These are phyloP conservation scores for Zaprionus vittiger DNA, from an alignment of 1,140 invertebrate genomes.

Conservation along the genomic window DNA sequence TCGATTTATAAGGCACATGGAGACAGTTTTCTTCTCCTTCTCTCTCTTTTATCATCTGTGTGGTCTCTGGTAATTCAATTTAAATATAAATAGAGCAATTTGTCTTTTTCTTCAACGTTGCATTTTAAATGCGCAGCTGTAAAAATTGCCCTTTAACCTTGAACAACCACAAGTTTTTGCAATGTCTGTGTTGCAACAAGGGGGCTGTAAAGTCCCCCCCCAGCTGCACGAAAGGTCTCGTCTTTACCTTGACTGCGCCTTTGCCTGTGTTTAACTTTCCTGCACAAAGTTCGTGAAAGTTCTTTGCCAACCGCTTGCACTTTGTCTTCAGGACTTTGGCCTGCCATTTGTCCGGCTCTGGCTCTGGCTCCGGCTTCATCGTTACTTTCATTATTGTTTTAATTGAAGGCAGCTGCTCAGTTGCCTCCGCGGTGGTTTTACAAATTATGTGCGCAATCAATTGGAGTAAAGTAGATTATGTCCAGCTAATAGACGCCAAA, in stretches of 20 bases:
- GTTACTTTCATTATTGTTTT: constrained; percentile 43
- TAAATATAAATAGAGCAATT: constrained; percentile 31
- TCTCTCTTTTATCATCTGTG: background rate
- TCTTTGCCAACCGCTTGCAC: constrained; percentile 41
- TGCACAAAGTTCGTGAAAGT: constrained; percentile 46
- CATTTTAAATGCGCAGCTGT: constrained; percentile 18
- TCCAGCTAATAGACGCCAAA: constrained; percentile 16
- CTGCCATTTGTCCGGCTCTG: constrained; percentile 11
- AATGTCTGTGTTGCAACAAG: constrained; percentile 1
- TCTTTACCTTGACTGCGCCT: background rate
- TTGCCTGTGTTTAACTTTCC: constrained; percentile 20
- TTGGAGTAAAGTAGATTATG: constrained; percentile 34
- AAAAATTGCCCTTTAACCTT: constrained; percentile 16
- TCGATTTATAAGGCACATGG: constrained; percentile 1
- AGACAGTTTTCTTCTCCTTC: background rate
- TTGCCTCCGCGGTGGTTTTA: constrained; percentile 21
- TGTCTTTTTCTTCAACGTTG: background rate
- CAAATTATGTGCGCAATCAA: constrained; percentile 53
- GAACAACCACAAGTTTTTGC: constrained; percentile 6
- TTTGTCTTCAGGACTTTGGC: constrained; percentile 29
- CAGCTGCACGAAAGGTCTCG: too few relatives aligned
- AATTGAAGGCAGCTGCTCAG: constrained; percentile 55
- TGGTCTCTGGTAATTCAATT: constrained; percentile 5
- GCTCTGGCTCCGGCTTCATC: background rate
- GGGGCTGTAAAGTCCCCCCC: constrained; percentile 41